Evolutionary conservation across 2,113 vertebrate species (phyloP), one percentile per base, ranked within the genome.

Genomic region (Nannospalax galili): DNA sequence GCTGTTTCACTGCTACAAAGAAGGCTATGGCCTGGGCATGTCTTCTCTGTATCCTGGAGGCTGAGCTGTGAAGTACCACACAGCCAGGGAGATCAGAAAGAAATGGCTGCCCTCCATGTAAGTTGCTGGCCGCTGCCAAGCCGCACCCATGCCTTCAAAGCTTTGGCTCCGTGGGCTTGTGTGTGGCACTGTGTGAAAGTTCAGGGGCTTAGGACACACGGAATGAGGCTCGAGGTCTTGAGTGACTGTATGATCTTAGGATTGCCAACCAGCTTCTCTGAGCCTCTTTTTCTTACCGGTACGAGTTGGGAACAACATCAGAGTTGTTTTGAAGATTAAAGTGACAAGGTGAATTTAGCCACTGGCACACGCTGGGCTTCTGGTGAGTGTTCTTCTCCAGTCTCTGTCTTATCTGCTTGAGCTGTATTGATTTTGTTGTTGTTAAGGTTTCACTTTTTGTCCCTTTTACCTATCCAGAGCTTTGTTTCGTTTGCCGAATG

Each of bases 31-130:
- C 20, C 62, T 35, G 22, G 52, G 35, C 15, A 52, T 16, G 52
- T 48, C n/a, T 73, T 12, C 9, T 84, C 6, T 8, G 10, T 22
- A 3, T 62, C 37, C 40, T 75, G 20, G 37, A 56, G 10, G 35
- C 12, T 10, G 62, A 11, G n/a, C 42, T 56, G 16, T 22, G 40
- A n/a, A 26, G 11, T 4, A 4, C 1, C 11, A 1, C 0, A 22
- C 3, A 72, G 62, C n/a, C 69, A 48, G 62, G 8, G 35, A 37
- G 32, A 1, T 35, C 0, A 16, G 22, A 30, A 40, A 42, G n/a
- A n/a, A 42, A 69, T 42, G 0, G 3, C 52, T 20, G n/a, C 0
- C 7, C 42, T 8, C 30, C 26, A 40, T 52, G 48, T n/a, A n/a
- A n/a, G n/a, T n/a, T n/a, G n/a, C n/a, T n/a, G n/a, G n/a, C n/a